Base-by-base conservation (phyloP, 2,113 vertebrate genomes). In the Hippocampus guttulatus region DNA sequence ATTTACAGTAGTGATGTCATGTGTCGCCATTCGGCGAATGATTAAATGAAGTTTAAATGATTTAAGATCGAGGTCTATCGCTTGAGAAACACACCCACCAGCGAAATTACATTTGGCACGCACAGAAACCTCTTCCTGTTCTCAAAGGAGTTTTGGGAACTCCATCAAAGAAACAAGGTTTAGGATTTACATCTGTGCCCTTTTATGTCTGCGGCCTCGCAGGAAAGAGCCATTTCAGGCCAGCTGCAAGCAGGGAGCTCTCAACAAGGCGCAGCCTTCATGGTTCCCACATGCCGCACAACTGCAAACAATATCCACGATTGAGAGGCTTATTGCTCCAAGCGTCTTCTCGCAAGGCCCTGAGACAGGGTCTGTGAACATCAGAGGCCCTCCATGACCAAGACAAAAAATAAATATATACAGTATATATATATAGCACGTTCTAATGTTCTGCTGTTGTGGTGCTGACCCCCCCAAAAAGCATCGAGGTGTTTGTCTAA, bases 121-220 rank as follows among this genome's bases (percentile, higher is more conserved):
- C 76, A 80, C 78, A 84, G 74, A 85, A 86, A 84, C 86, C 81
- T 71, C 83, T 89, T 88, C 84, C 85, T 88, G 84, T 84, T 91
- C 89, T 90, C 88, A 91, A 91, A 91, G 88, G 70, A 38, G 70
- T 27, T 87, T 81, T 85, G 84, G 85, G 81, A 87, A 88, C 82
- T 85, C 88, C 85, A 89, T 89, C 84, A 90, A 92, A 91, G 87
- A 85, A 87, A 88, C 84, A 88, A 86, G 88, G 87, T 87, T 91
- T 88, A 84, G 81, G 86, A 89, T 91, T 91, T 91, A 91, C 90
- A 92, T 92, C 90, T 92, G 90, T 77, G 82, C 68, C 81, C 85
- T 87, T 90, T 92, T 89, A 92, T 83, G 89, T 88, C 80, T 89
- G 87, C 79, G 85, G 88, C 83, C 83, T 90, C 69, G 47, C 79